A percentile compares a stretch with the other conserved stretches of the same genome.
Evolutionary conservation across 2,113 vertebrate genomes (phyloP).

Genomic region (Rhadina sibilatrix): DNA sequence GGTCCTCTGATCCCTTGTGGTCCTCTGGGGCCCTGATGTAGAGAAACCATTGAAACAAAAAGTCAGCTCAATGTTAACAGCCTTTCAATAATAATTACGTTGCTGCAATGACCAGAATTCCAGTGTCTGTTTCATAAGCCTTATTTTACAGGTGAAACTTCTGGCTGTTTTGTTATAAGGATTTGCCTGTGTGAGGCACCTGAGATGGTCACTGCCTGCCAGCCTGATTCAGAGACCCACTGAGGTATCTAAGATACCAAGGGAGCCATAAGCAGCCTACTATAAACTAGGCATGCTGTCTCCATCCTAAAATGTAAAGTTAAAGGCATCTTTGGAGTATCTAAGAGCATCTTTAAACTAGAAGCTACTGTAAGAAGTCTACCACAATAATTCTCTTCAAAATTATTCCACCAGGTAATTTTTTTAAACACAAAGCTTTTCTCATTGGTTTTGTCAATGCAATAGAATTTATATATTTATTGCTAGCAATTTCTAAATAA

Average conservation of each 20-base stretch:
- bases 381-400: not conserved
- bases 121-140: not conserved
- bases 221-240: not conserved
- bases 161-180: not conserved
- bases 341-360: not conserved
- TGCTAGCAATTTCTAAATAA: not conserved
- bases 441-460: not conserved
- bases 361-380: not conserved
- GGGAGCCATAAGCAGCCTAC: not conserved
- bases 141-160: not conserved
- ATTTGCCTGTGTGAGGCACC: not conserved
- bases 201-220: not conserved
- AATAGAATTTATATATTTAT: not conserved
- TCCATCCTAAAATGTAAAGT: not conserved
- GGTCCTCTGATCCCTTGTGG: constrained; percentile 52
- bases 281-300: not conserved
- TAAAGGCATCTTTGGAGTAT: not conserved
- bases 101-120: not conserved
- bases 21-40: constrained; percentile 63
- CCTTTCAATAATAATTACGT: not conserved
- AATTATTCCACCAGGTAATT: not conserved
- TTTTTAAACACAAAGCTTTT: not conserved
- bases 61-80: not conserved
- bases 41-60: not conserved
- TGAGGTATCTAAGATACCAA: not conserved